Evolutionary conservation across 2,888 invertebrate genomes (phyloP), one percentile per base, ranked within the genome.

Genomic region (Elegia similella): DNA sequence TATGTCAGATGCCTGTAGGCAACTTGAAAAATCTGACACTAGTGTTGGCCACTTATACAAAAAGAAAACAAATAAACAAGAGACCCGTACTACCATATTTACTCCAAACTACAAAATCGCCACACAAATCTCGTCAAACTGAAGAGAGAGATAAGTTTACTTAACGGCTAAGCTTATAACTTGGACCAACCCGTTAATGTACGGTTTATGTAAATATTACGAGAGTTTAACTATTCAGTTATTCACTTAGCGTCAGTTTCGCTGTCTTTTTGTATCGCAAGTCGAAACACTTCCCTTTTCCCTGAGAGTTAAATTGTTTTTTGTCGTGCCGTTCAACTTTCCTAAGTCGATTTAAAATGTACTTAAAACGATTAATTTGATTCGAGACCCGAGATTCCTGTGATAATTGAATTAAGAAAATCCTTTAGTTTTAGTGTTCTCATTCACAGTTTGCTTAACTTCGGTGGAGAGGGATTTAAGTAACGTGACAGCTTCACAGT

Each of bases 151-250:
- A 12, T 15, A 30, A 32, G 0, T 12, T 12, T 34, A 50, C 17
- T 50, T 15, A 50, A 34, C 16, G 78, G 80, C 80, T 68, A 16
- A 64, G 63, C 71, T 66, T 70, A 42, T 76, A 59, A 75, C 72
- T 81, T 77, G 65, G 55, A 63, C 78, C 84, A 75, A 61, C 57
- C 67, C 72, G 76, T 79, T 88, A 89, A 90, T 89, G 89, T 84
- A 80, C 84, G 76, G 79, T 89, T 88, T 88, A 90, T 89, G 90
- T 83, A 80, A 90, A 90, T 89, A 84, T 86, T 83, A 88, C 79
- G 89, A 87, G 87, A 86, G 82, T 88, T 88, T 89, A 88, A 90
- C 88, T 88, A 88, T 89, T 88, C 88, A 86, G 88, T 89, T 88
- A 88, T 87, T 88, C 88, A 87, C 86, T 88, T 87, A 87, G 78